Evolutionary conservation across 2,888 invertebrate genomes (phyloP).

Genomic region (Coleophora flavipennella): DNA sequence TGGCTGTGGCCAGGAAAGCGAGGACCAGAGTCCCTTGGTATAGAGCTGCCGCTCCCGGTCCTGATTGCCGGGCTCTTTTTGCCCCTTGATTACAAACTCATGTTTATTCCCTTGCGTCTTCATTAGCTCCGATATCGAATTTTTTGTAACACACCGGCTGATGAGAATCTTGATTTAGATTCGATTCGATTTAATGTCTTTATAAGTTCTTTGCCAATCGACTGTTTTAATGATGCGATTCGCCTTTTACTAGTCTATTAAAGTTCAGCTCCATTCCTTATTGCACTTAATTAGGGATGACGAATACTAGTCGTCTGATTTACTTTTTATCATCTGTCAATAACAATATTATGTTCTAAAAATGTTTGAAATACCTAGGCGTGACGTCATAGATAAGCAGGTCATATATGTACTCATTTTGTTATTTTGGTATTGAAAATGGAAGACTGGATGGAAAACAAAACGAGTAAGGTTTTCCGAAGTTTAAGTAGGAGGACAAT

Average conservation of each 20-base stretch:
- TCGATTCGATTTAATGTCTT: conserved; percentile 9
- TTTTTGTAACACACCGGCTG: conserved; percentile 27
- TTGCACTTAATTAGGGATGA: background rate
- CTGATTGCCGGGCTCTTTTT: conserved; percentile 41
- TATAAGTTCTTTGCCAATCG: background rate
- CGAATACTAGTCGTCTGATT: too few species aligned
- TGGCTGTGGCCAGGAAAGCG: conserved; percentile 15
- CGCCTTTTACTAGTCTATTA: too few species aligned
- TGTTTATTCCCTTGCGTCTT: conserved; percentile 57
- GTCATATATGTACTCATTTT: too few species aligned
- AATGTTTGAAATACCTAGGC: too few species aligned
- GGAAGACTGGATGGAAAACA: too few species aligned
- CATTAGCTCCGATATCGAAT: conserved; percentile 38
- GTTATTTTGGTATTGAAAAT: too few species aligned
- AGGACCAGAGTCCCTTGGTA: background rate
- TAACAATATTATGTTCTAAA: too few species aligned
- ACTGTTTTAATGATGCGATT: background rate
- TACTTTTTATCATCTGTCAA: too few species aligned
- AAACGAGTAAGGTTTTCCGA: too few species aligned
- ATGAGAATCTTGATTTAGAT: conserved; percentile 26
- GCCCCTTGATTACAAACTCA: conserved; percentile 39
- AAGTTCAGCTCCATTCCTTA: background rate
- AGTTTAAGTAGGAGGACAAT: too few species aligned
- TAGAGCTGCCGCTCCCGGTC: conserved; percentile 11
- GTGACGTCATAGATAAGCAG: too few species aligned